Evolutionary conservation across 2,113 vertebrate genomes (phyloP), one percentile per base, ranked within the genome.

Genomic region (Emydura subglobosa): DNA sequence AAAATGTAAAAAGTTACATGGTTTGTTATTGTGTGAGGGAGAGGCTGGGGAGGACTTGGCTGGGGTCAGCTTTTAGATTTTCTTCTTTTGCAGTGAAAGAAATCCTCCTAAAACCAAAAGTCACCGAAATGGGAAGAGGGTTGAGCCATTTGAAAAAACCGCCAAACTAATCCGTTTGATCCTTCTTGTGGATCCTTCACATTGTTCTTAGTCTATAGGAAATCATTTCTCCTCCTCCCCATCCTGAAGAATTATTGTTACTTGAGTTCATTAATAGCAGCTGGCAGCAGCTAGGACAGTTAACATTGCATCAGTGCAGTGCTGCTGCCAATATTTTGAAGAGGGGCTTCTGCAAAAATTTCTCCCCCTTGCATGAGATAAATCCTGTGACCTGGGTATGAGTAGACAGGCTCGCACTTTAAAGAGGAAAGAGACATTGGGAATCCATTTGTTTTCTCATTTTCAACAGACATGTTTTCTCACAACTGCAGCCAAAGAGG

Each of bases 331-430:
- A 50, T 61, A 29, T 13, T 57, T 39, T 7, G 88, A 93, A 86
- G 80, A 83, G 34, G n/a, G 83, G 72, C 27, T 94, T 82, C 3
- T 65, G 5, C 19, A 79, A 50, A 31, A 39, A 59, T 1, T 39
- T 65, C 19, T 79, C 65, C 19, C 49, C 0, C 7, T 9, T 83
- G 44, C 16, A 81, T 90, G 27, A 24, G 17, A 22, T 31, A 3
- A 5, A 21, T 39, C n/a, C 0, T 0, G 4, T 31, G 10, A 47
- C 34, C 22, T 44, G 44, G n/a, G 1, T 47, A 17, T 19, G 3
- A 84, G 24, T 5, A 3, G 6, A 51, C n/a, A 47, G 8, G 7
- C 11, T 79, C 82, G 34, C 49, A 86, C 22, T 61, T 90, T 27
- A 88, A 34, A 85, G 49, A 47, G 21, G 34, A 13, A 87, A 79